phyloP scores from a whole-genome alignment of 2,888 invertebrate genomes.

The Eurytoma californica region DNA sequence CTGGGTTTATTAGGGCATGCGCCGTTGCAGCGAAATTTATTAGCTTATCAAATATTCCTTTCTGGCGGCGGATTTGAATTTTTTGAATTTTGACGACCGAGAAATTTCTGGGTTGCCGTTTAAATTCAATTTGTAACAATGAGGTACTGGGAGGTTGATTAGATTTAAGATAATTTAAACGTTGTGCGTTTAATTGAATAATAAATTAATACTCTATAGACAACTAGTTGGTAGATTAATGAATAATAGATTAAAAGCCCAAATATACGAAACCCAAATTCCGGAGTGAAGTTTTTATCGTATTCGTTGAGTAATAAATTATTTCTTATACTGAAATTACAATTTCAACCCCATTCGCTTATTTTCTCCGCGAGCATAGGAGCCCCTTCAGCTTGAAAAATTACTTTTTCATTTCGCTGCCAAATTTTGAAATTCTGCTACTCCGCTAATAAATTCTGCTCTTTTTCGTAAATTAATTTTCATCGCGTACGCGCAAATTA shows the following conservation, averaged over 20 bases:
- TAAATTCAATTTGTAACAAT: too few relatives aligned
- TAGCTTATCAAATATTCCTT: too few relatives aligned
- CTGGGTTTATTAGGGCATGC: not conserved
- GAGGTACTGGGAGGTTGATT: too few relatives aligned
- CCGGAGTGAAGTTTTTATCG: not conserved
- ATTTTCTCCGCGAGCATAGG: not conserved
- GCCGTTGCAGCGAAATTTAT: too few relatives aligned
- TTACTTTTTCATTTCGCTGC: conserved; percentile 32
- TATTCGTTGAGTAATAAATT: conserved; percentile 45
- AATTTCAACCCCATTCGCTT: conserved; percentile 20
- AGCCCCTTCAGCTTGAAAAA: conserved; percentile 15
- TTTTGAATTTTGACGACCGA: too few relatives aligned
- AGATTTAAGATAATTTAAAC: too few relatives aligned
- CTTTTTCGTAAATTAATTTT: conserved; percentile 20
- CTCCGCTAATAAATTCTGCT: conserved; percentile 13
- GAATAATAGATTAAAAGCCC: not conserved
- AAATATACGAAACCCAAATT: not conserved
- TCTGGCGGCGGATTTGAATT: too few relatives aligned
- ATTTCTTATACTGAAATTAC: conserved; percentile 26
- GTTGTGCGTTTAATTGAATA: too few relatives aligned
- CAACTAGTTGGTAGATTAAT: too few relatives aligned
- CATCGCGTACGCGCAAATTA: not conserved
- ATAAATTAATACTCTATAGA: too few relatives aligned
- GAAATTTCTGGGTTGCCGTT: too few relatives aligned
- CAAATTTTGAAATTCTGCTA: conserved; percentile 18